phyloP scores from a whole-genome alignment of 2,113 vertebrate species.

The Sinocyclocheilus grahami region DNA sequence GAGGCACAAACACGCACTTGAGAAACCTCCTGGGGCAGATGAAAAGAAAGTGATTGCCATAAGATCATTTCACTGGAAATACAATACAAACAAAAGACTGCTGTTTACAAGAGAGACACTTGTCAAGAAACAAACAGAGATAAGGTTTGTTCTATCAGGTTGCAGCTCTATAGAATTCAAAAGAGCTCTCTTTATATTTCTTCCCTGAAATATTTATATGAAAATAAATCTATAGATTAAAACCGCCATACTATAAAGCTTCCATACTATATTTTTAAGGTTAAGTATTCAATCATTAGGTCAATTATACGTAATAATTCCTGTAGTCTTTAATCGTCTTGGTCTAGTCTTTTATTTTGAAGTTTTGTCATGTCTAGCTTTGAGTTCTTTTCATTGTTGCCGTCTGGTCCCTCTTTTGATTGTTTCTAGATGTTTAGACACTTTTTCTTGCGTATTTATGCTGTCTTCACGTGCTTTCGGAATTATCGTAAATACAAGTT shows the following conservation, averaged over 20 bases:
- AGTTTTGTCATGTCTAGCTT: background rate
- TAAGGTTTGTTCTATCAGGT: background rate
- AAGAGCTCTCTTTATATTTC: background rate
- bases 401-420: background rate
- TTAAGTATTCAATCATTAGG: background rate
- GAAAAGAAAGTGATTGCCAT: conserved; percentile 70
- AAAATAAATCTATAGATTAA: background rate
- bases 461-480: too few species aligned
- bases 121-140: background rate
- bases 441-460: too few species aligned
- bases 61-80: conserved; percentile 13
- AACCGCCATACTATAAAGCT: background rate
- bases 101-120: background rate
- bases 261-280: background rate
- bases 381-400: background rate
- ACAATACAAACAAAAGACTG: conserved; percentile 22
- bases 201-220: background rate
- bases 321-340: background rate
- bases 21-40: conserved; percentile 66
- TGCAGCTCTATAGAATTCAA: background rate
- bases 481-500: too few species aligned
- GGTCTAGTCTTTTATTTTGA: background rate
- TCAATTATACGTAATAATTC: background rate
- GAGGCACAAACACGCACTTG: conserved; percentile 56
- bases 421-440: background rate